Evolutionary conservation across 2,113 vertebrate species (phyloP).

Genomic region (Muscicapa adusta): DNA sequence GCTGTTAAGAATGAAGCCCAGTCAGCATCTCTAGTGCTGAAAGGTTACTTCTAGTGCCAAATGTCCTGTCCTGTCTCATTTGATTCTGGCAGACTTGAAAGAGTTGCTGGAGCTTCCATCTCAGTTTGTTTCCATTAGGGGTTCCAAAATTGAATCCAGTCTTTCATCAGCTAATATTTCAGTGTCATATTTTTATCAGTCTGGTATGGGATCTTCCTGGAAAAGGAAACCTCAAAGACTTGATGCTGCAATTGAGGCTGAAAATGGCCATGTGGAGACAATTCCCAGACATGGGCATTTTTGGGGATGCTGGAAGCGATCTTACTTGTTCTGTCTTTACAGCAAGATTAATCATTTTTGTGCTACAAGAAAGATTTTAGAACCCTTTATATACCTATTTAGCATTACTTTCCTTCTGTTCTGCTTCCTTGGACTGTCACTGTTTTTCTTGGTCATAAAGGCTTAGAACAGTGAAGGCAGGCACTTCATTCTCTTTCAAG

Average conservation of each 20-base stretch:
- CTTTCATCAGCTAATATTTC: neutral
- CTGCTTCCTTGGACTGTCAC: neutral
- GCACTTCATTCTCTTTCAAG: neutral
- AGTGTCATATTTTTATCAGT: neutral
- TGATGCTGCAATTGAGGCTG: neutral
- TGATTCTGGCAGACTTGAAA: neutral
- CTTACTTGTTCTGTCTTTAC: neutral
- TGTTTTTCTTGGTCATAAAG: neutral
- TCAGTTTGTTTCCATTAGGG: neutral
- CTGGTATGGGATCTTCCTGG: neutral
- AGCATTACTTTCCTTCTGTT: neutral
- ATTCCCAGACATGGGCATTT: neutral
- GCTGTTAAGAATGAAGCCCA: neutral
- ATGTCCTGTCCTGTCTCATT: neutral
- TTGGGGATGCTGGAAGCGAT: neutral
- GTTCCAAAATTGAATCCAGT: neutral
- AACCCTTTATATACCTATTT: neutral
- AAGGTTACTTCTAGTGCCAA: neutral
- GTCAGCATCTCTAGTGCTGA: neutral
- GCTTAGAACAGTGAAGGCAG: neutral
- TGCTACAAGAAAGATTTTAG: neutral
- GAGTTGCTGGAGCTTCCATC: neutral
- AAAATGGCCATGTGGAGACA: neutral
- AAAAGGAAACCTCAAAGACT: neutral
- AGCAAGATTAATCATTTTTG: neutral